Base-by-base conservation (phyloP, 2,113 vertebrate species). In the Malurus melanocephalus region DNA sequence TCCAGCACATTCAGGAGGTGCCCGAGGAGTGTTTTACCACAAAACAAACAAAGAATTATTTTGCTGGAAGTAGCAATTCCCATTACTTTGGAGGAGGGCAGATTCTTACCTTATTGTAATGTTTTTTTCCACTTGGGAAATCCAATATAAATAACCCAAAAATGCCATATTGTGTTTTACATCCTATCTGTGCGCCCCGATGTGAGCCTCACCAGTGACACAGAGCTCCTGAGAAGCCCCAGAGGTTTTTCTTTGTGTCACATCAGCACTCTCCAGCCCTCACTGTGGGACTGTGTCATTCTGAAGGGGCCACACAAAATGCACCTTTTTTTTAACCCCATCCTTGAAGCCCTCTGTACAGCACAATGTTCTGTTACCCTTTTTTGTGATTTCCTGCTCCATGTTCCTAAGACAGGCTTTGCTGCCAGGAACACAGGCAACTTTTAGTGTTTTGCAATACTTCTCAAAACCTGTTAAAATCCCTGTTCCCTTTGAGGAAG, bases 381-480 rank as follows among this genome's bases (percentile, higher is more conserved):
- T 75, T 73, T 7, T 69, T 67, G 2, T 32, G 49, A 38, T 86
- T 79, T 95, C 62, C 80, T 71, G 9, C 57, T 30, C 30, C 7
- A 0, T 16, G 32, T 79, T 55, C 71, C 79, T 42, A 53, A 80
- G 84, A 3, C 30, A 67, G 61, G 35, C 62, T 66, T 86, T 72
- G 71, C 38, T 90, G 55, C 66, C 51, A 72, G 67, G 20, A 82
- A 16, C 59, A 35, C 5, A 3, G 20, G 7, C 30, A 85, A 57
- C 33, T 80, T 80, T 16, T 13, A 68, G n/a, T 90, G 42, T 33
- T 93, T 51, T 56, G 23, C 75, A 60, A 18, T 76, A 26, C 57
- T 95, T 76, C n/a, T 74, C 14, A 68, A 87, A 94, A 74, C 21
- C 35, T 71, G 16, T 80, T 81, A 53, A 81, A 92, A 61, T 71